phyloP scores from a whole-genome alignment of 2,113 vertebrate genomes.

The Lycaon pictus region DNA sequence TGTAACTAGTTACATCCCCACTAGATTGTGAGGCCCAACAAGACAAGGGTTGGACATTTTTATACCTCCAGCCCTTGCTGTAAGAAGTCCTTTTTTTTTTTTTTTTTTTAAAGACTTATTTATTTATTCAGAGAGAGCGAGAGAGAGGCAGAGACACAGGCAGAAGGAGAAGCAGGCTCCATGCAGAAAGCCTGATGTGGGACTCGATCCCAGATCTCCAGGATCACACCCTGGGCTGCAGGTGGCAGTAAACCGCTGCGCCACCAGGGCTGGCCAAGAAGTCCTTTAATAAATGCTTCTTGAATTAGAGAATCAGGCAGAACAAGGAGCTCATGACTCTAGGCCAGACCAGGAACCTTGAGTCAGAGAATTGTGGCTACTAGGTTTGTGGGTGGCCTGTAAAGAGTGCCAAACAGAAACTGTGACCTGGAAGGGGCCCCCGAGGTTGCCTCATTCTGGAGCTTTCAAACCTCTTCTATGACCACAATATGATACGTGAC shows the following conservation, averaged over 20 bases:
- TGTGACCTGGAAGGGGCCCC: neutral
- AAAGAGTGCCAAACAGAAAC: neutral
- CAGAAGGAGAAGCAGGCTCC: too few relatives aligned
- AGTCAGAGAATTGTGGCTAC: neutral
- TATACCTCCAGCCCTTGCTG: neutral
- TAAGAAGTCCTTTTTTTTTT: neutral
- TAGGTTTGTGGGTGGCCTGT: neutral
- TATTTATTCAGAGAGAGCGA: too few relatives aligned
- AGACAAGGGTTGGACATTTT: neutral
- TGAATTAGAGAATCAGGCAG: neutral
- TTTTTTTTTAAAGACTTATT: too few relatives aligned
- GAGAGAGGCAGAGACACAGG: too few relatives aligned
- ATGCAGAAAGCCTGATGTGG: too few relatives aligned
- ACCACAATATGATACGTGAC: neutral
- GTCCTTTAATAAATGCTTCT: neutral
- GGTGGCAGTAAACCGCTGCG: too few relatives aligned
- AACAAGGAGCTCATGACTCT: neutral
- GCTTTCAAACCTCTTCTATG: slow-evolving; percentile 1
- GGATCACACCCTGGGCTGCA: too few relatives aligned
- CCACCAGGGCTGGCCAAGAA: neutral
- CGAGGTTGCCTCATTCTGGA: neutral
- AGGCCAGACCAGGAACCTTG: neutral
- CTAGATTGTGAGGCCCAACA: neutral
- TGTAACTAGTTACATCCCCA: neutral
- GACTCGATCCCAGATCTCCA: too few relatives aligned